Conservation (phyloP, 2,888 invertebrate species). For the Eucera pruinosa region DNA sequence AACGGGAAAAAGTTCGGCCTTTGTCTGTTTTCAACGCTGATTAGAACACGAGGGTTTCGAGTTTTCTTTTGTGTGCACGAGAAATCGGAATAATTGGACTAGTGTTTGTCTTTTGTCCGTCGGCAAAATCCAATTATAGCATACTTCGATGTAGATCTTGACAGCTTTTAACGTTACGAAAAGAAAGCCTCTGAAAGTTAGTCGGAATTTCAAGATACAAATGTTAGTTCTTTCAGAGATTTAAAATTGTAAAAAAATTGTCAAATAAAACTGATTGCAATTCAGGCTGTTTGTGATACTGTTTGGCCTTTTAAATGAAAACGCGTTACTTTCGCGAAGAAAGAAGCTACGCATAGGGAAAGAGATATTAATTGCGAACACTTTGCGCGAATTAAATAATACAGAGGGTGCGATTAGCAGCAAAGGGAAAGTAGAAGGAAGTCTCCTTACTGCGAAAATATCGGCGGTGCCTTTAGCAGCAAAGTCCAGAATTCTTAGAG, state of each 20-base stretch:
- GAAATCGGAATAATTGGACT: not conserved
- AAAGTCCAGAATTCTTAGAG: slow-evolving; percentile 42
- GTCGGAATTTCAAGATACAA: not conserved
- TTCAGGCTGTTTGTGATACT: not conserved
- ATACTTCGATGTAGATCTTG: too few relatives aligned
- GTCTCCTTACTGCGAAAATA: slow-evolving; percentile 46
- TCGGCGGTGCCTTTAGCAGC: slow-evolving; percentile 24
- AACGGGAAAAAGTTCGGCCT: slow-evolving; percentile 4
- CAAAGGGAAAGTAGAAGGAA: slow-evolving; percentile 22
- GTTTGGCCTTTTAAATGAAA: not conserved
- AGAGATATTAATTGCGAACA: slow-evolving; percentile 32
- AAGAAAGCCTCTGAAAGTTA: too few relatives aligned
- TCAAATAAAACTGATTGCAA: too few relatives aligned
- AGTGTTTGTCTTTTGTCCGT: not conserved
- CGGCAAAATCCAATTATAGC: not conserved
- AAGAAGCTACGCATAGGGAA: too few relatives aligned
- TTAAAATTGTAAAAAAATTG: not conserved
- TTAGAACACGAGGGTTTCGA: not conserved
- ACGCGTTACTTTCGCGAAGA: too few relatives aligned
- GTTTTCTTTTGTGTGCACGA: not conserved
- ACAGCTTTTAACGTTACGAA: too few relatives aligned
- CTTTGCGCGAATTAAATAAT: slow-evolving; percentile 33
- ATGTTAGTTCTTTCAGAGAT: not conserved
- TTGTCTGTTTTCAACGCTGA: not conserved
- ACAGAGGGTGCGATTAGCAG: slow-evolving; percentile 27